Evolutionary conservation across 2,888 invertebrate species (phyloP), one percentile per base, ranked within the genome.

Genomic region (Alloscopus bannaensis): DNA sequence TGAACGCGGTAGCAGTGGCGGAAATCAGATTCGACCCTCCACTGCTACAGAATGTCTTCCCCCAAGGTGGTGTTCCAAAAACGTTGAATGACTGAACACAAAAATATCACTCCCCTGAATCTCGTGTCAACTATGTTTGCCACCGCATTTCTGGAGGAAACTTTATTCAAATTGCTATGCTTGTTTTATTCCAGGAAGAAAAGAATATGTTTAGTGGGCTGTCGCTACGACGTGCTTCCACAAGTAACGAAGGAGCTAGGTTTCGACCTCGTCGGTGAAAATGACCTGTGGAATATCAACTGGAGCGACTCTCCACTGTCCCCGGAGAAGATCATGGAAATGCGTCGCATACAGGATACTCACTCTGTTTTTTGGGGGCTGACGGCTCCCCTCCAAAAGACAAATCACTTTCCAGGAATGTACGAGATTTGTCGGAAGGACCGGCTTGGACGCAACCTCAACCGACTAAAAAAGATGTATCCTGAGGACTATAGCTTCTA

Each of bases 321-420:
- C 6, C 91, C 95, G 1, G 96, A 96, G 86, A 89, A 94, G 71
- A 95, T 94, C 57, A 95, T 96, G 88, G 95, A 95, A 86, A 95
- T 97, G 95, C 95, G 95, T 88, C 91, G 95, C 82, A 96, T 94
- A 88, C 90, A 90, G 88, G 90, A 70, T 65, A 65, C 64, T 18
- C 64, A 75, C 42, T 59, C 66, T 13, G 69, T 73, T 0, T 73
- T 65, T 18, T 75, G 75, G 66, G 75, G 75, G 47, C 18, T 66
- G 24, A 57, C 18, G 2, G 47, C 60, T 16, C 80, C 71, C 18
- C 29, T 87, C 50, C 94, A 97, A 89, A 94, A 95, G 87, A 94
- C 96, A 80, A 97, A 97, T 88, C 97, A 97, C 89, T 97, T 96
- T 88, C 96, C 96, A 0, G 95, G 95, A 64, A 95, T 95, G 95